Evolutionary conservation across 2,888 invertebrate genomes (phyloP), one percentile per base, ranked within the genome.

Genomic region (Pristionchus arcanus): DNA sequence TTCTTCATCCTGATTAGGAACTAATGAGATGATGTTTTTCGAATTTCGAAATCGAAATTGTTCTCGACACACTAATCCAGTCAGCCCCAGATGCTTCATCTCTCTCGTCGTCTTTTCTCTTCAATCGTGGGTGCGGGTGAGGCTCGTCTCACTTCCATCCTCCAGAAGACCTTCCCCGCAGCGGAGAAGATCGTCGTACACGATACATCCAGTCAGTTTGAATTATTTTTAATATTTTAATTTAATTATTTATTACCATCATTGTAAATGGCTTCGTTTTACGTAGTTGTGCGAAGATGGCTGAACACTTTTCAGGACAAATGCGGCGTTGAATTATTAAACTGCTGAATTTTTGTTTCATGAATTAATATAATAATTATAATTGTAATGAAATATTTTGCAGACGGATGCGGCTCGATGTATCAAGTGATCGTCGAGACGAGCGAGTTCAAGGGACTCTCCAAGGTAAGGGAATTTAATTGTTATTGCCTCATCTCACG

Each of bases 401-500:
- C 92, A 96, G 96, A 95, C 90, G 96, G 96, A 2, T 96, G 96
- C 94, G 96, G 96, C 15, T 95, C 96, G 15, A 96, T 96, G 96
- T 96, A 95, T 92, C 94, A 95, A 90, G 94, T 96, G n/a, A 91
- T 92, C 16, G 94, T 96, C 55, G 95, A 95, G 91, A 94, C 95
- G 15, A 92, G 94, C 74, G 95, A 95, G 88, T 96, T 96, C 92
- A 90, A 93, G 85, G 96, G 96, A 9, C 94, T 95, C 91, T 92
- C 95, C 68, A 95, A 94, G 81, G 94, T 96, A 15, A 92, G 94
- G 63, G 31, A 89, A 25, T 34, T 49, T 9, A 49, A 11, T 49
- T 49, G 9, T 49, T 7, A 11, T 49, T 49, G 42, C 42, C 42
- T 49, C 42, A 49, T 13, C 9, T 11, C 42, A 49, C 9, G 42